Conservation (phyloP, 2,797 vertebrate genomes). For the Poeciliopsis paucimaculata region DNA sequence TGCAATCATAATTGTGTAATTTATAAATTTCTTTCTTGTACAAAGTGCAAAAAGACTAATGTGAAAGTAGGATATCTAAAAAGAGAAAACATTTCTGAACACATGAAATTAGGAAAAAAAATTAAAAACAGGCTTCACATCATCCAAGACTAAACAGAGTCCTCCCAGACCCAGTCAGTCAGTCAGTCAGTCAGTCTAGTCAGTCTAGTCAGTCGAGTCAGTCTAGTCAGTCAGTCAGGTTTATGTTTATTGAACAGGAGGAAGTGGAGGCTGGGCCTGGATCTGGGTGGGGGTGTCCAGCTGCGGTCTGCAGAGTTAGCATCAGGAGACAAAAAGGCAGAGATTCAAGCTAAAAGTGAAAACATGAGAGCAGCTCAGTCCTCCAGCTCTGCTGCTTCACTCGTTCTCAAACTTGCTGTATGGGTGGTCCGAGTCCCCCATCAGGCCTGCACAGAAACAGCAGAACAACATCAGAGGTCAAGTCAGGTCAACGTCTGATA, state of each 20-base stretch:
- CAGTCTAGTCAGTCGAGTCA: no score
- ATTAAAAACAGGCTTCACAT: slow-evolving; percentile 32
- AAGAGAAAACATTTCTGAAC: slow-evolving; percentile 19
- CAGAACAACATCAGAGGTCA: neutral
- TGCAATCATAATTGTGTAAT: slow-evolving; percentile 31
- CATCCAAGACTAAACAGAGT: slow-evolving; percentile 8
- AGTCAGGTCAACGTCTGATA: neutral
- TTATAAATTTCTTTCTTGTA: slow-evolving; percentile 19
- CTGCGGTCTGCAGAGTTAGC: neutral
- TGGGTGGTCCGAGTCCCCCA: slow-evolving; percentile 87
- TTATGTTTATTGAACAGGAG: neutral
- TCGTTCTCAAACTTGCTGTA: slow-evolving; percentile 92
- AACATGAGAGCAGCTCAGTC: neutral
- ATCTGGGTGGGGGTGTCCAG: neutral
- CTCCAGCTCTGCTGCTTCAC: slow-evolving; percentile 63
- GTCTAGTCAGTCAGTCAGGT: neutral
- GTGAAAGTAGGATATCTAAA: slow-evolving; percentile 48
- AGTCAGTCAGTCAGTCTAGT: neutral
- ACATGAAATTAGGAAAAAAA: slow-evolving; percentile 12
- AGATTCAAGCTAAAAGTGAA: slow-evolving; percentile 12
- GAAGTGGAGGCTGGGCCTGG: slow-evolving; percentile 2
- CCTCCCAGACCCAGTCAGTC: neutral
- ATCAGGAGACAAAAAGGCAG: slow-evolving; percentile 9
- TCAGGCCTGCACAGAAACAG: slow-evolving; percentile 80
- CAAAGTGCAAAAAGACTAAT: slow-evolving; percentile 60